These are phyloP conservation scores for Morinoia aosen DNA, from an alignment of 2,888 invertebrate species.

Conservation along the genomic window DNA sequence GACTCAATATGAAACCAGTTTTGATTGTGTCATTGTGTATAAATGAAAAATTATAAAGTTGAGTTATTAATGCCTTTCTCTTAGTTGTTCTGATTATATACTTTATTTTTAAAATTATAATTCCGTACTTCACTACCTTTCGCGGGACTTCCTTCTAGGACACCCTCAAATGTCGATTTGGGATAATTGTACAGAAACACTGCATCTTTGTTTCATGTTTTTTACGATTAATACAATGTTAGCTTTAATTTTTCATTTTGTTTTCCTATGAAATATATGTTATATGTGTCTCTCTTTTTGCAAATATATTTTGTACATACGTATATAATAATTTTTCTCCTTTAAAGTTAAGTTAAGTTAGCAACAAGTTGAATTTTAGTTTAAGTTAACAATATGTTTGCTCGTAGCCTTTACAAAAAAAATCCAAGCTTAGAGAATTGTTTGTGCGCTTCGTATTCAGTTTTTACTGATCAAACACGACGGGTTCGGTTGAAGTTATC, in stretches of 20 bases:
- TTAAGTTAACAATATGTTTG: neutral
- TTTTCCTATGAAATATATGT: neutral
- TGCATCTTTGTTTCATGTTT: neutral
- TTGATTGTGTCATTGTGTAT: too few relatives aligned
- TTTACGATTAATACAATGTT: neutral
- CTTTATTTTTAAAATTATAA: neutral
- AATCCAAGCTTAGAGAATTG: neutral
- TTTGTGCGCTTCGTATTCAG: too few relatives aligned
- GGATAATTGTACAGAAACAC: neutral
- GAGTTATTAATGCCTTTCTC: too few relatives aligned
- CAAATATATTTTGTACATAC: neutral
- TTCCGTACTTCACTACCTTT: neutral
- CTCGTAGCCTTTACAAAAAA: neutral
- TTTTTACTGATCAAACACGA: too few relatives aligned
- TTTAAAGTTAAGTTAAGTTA: neutral
- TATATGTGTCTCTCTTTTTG: neutral
- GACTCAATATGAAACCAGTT: too few relatives aligned
- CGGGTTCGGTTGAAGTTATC: too few relatives aligned
- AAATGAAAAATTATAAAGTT: too few relatives aligned
- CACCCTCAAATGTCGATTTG: neutral
- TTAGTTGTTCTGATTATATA: too few relatives aligned
- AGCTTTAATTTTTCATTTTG: neutral
- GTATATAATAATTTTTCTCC: neutral
- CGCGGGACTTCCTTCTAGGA: neutral
- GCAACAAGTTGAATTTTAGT: neutral